These are phyloP conservation scores for Siphamia tubifer DNA, from an alignment of 2,113 vertebrate genomes.

Conservation along the genomic window DNA sequence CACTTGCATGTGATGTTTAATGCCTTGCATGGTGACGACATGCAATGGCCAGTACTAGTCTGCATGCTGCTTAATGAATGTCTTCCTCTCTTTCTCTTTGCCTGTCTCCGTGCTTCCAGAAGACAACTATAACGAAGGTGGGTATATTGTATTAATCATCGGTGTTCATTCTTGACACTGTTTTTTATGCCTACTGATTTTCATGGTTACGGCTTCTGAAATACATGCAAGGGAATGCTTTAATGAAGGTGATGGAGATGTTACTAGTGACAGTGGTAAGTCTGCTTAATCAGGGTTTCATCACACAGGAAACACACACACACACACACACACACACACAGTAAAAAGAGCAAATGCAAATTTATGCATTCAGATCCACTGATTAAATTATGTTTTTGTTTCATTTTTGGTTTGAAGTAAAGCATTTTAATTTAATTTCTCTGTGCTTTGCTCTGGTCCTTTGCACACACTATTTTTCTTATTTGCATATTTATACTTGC, in stretches of 20 bases:
- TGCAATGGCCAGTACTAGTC: constrained; percentile 94
- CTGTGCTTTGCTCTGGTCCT: too few relatives aligned
- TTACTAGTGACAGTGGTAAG: constrained; percentile 55
- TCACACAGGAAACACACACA: too few relatives aligned
- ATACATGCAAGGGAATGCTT: constrained; percentile 14
- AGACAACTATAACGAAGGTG: constrained; percentile 97
- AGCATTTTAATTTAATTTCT: too few relatives aligned
- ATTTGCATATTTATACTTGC: too few relatives aligned
- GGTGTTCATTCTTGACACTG: neutral
- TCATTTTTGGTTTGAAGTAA: neutral
- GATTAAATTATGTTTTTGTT: neutral
- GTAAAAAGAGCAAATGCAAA: too few relatives aligned
- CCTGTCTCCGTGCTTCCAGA: constrained; percentile 96
- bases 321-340: too few relatives aligned
- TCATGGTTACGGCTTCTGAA: neutral
- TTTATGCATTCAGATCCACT: neutral
- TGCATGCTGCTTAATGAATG: constrained; percentile 99
- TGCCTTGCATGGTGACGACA: constrained; percentile 97
- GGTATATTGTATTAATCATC: constrained; percentile 85
- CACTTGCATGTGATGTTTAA: constrained; percentile 96
- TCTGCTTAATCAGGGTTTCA: constrained; percentile 3
- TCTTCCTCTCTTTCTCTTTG: constrained; percentile 98
- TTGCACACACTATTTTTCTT: too few relatives aligned
- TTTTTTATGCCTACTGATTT: neutral
- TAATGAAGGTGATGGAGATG: neutral